phyloP scores from a whole-genome alignment of 2,888 invertebrate genomes.

The Eupeodes luniger region DNA sequence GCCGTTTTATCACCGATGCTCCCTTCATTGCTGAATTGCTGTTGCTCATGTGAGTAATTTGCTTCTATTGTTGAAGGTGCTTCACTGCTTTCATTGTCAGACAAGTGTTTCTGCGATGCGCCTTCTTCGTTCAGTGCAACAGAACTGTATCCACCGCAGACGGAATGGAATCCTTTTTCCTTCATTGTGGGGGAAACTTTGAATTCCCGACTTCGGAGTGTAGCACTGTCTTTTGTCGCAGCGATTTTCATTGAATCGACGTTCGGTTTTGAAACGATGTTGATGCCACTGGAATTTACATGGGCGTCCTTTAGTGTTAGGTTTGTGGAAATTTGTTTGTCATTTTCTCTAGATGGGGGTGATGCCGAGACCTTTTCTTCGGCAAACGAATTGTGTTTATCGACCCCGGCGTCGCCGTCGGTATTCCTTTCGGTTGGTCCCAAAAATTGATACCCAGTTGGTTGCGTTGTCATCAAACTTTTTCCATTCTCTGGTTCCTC shows the following conservation, averaged over 20 bases:
- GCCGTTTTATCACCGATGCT: constrained; percentile 43
- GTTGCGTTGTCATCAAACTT: constrained; percentile 60
- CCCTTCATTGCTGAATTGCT: constrained; percentile 50
- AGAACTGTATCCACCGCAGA: constrained; percentile 61
- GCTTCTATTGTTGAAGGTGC: constrained; percentile 68
- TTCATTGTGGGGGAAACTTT: constrained; percentile 62
- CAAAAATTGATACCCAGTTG: constrained; percentile 68
- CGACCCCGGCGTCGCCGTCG: constrained; percentile 42
- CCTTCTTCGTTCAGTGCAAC: constrained; percentile 39
- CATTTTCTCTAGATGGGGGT: constrained; percentile 52
- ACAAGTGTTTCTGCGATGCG: constrained; percentile 30
- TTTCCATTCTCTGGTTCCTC: constrained; percentile 30
- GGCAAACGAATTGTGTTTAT: constrained; percentile 54
- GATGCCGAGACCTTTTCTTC: constrained; percentile 17
- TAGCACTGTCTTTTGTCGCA: constrained; percentile 46
- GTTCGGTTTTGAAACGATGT: constrained; percentile 52
- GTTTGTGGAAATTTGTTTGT: constrained; percentile 66
- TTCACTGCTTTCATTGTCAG: constrained; percentile 39
- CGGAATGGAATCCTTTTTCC: constrained; percentile 62
- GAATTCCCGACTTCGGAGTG: constrained; percentile 65
- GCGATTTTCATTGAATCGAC: constrained; percentile 40
- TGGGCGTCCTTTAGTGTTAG: constrained; percentile 45
- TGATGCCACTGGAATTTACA: constrained; percentile 45
- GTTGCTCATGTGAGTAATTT: constrained; percentile 70
- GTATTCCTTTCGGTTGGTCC: constrained; percentile 59